A percentile compares a stretch with the other conserved stretches of the same genome.
Conservation (phyloP, 2,113 vertebrate species). For the Dolichotis patagonum region DNA sequence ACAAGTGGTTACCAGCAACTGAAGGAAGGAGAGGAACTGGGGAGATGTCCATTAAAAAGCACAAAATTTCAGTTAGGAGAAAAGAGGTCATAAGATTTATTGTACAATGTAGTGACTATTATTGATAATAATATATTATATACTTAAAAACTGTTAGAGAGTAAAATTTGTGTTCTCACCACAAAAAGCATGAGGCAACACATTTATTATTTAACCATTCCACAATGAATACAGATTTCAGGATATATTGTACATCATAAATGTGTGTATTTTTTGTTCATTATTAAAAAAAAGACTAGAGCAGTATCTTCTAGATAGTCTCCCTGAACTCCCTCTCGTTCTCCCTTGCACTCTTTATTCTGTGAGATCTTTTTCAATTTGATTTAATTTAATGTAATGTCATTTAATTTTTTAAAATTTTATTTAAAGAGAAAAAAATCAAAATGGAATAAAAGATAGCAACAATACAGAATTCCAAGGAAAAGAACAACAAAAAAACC, state of each 20-base stretch:
- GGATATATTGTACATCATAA: neutral
- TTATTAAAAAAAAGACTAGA: neutral
- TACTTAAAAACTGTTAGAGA: neutral
- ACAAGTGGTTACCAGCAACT: neutral
- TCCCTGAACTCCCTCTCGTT: neutral
- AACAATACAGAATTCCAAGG: too few relatives aligned
- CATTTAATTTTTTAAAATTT: neutral
- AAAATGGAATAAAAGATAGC: too few relatives aligned
- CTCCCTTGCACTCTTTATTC: neutral
- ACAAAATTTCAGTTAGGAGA: neutral
- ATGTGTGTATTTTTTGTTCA: neutral
- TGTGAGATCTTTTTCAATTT: neutral
- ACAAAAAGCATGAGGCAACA: neutral
- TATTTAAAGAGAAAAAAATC: too few relatives aligned
- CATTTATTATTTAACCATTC: neutral
- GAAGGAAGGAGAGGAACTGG: neutral
- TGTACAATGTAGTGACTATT: neutral
- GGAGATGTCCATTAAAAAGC: neutral
- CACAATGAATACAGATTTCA: neutral
- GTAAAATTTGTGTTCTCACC: neutral
- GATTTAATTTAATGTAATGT: neutral
- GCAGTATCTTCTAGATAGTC: neutral
- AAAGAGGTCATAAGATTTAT: neutral
- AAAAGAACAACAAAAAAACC: too few relatives aligned
- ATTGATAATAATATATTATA: neutral